phyloP scores from a whole-genome alignment of 2,113 vertebrate genomes.

The Ia io region DNA sequence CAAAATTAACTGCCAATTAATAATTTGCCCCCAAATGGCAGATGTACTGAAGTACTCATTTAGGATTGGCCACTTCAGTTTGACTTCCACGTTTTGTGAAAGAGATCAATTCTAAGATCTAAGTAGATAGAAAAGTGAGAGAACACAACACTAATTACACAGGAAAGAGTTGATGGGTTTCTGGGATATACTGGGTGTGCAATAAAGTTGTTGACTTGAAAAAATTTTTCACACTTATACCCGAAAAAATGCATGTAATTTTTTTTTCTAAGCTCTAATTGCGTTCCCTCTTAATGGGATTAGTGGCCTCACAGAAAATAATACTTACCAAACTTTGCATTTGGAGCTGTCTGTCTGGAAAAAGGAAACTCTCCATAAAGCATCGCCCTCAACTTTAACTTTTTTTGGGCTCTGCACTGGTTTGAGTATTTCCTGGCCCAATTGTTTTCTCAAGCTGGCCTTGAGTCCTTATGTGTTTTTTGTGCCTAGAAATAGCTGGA shows the following conservation, averaged over 20 bases:
- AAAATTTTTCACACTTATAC: not conserved
- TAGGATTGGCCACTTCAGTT: not conserved
- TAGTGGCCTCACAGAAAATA: not conserved
- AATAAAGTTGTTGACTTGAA: not conserved
- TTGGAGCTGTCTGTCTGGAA: conserved; percentile 40
- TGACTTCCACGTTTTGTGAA: not conserved
- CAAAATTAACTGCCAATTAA: not conserved
- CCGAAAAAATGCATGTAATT: not conserved
- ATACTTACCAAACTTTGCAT: not conserved
- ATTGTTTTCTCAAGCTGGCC: conserved; percentile 73
- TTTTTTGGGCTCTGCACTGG: conserved; percentile 32
- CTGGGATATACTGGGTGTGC: not conserved
- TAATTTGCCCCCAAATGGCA: not conserved
- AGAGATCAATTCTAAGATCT: not conserved
- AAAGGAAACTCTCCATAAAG: conserved; percentile 53
- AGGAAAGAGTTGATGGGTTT: not conserved
- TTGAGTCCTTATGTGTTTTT: conserved; percentile 66
- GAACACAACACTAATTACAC: not conserved
- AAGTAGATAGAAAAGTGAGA: not conserved
- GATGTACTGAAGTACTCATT: not conserved
- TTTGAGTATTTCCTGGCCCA: conserved; percentile 64
- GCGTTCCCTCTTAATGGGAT: not conserved
- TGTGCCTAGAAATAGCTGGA: conserved; percentile 70
- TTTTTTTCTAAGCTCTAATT: not conserved
- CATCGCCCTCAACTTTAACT: conserved; percentile 53